phyloP scores from a whole-genome alignment of 2,797 vertebrate genomes.

The Bradypus variegatus region DNA sequence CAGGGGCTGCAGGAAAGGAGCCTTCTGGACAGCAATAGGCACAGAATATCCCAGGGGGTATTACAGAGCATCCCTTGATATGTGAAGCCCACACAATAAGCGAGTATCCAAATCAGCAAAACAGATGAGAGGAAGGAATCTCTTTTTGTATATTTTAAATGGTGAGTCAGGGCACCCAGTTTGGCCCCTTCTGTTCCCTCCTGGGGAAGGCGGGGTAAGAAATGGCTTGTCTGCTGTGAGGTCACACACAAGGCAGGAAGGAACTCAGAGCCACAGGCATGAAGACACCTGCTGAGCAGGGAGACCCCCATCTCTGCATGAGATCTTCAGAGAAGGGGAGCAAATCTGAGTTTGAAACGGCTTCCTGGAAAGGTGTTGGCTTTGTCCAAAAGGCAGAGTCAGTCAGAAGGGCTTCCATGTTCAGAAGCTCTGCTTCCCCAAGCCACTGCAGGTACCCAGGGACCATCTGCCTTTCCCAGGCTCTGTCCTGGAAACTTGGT shows the following conservation, averaged over 20 bases:
- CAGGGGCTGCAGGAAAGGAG: neutral
- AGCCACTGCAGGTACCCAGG: neutral
- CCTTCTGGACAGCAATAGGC: neutral
- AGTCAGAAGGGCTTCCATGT: neutral
- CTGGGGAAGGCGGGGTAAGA: accelerated
- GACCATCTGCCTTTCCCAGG: neutral
- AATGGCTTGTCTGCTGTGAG: neutral
- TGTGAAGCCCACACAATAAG: neutral
- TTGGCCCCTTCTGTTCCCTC: too few relatives aligned
- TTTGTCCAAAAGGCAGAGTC: neutral
- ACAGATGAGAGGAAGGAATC: neutral
- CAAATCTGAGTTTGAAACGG: neutral
- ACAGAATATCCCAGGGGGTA: neutral
- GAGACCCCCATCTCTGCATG: too few relatives aligned
- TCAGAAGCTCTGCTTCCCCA: neutral
- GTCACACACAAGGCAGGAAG: neutral
- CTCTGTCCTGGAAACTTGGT: neutral
- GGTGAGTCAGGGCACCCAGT: neutral
- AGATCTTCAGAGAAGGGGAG: neutral
- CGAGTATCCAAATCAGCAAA: neutral
- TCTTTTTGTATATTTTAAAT: neutral
- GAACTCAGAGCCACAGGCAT: neutral
- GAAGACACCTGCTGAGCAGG: neutral
- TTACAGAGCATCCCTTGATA: neutral
- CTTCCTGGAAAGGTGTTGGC: neutral